These are phyloP conservation scores for Trochalopteron elliotii DNA, from an alignment of 2,113 vertebrate genomes.

Conservation along the genomic window DNA sequence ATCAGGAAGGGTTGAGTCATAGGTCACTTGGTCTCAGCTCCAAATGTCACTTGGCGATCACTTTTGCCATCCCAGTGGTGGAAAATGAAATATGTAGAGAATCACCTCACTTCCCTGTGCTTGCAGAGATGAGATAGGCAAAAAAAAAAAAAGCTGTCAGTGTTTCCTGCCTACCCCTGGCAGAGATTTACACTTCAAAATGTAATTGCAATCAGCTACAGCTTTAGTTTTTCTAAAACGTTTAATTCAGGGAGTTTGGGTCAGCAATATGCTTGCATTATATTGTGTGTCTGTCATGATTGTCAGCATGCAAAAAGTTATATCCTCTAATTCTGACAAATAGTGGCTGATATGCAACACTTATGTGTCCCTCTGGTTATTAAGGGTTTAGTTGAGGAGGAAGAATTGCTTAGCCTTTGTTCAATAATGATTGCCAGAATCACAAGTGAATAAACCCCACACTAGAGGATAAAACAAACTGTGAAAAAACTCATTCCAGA, in stretches of 20 bases:
- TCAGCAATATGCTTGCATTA: not conserved
- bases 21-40: slow-evolving; percentile 33
- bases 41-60: not conserved
- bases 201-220: not conserved
- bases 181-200: not conserved
- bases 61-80: not conserved
- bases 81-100: slow-evolving; percentile 30
- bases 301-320: not conserved
- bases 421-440: not conserved
- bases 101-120: not conserved
- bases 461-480: not conserved
- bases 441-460: not conserved
- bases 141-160: not conserved
- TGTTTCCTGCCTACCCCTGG: not conserved
- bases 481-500: not conserved
- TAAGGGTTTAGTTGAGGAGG: not conserved
- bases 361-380: not conserved
- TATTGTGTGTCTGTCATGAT: not conserved
- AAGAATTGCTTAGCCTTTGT: not conserved
- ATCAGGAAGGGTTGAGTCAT: slow-evolving; percentile 30
- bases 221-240: not conserved
- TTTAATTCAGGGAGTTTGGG: not conserved
- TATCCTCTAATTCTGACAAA: not conserved
- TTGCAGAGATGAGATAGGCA: not conserved
- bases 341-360: not conserved